Conservation (phyloP, 2,113 vertebrate genomes). For the Ammodramus savannarum region DNA sequence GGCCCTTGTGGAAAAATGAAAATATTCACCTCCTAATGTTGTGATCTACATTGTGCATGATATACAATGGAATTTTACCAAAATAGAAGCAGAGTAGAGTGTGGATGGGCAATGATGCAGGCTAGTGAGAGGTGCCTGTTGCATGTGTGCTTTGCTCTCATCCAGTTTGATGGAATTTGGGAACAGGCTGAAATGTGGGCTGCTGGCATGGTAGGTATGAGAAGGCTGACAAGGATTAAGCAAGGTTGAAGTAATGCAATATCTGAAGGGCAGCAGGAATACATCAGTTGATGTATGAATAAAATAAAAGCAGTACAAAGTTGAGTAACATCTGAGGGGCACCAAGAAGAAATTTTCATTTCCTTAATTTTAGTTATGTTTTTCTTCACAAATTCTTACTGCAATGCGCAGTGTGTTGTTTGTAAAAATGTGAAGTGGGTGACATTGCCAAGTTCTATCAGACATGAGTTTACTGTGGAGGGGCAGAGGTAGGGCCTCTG, state of each 20-base stretch:
- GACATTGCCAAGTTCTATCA: not conserved
- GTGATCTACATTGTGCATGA: not conserved
- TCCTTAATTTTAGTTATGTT: not conserved
- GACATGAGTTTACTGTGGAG: fast-evolving
- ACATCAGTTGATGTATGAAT: not conserved
- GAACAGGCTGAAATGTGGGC: not conserved
- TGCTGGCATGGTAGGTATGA: not conserved
- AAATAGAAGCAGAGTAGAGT: not conserved
- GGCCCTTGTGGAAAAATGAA: not conserved
- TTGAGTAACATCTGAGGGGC: not conserved
- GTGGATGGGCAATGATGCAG: not conserved
- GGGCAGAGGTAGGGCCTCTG: not conserved
- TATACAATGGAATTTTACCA: not conserved
- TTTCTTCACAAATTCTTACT: not conserved
- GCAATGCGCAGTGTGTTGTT: not conserved
- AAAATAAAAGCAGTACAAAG: not conserved
- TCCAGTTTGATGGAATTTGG: not conserved
- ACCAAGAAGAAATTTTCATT: not conserved
- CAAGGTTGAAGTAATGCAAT: not conserved
- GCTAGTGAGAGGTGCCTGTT: not conserved
- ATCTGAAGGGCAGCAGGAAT: not conserved
- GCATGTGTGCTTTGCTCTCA: not conserved
- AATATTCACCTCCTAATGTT: not conserved
- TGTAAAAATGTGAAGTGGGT: not conserved
- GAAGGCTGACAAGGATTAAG: not conserved